Evolutionary conservation across 2,888 invertebrate genomes (phyloP), one percentile per base, ranked within the genome.

Genomic region (Achlya flavicornis): DNA sequence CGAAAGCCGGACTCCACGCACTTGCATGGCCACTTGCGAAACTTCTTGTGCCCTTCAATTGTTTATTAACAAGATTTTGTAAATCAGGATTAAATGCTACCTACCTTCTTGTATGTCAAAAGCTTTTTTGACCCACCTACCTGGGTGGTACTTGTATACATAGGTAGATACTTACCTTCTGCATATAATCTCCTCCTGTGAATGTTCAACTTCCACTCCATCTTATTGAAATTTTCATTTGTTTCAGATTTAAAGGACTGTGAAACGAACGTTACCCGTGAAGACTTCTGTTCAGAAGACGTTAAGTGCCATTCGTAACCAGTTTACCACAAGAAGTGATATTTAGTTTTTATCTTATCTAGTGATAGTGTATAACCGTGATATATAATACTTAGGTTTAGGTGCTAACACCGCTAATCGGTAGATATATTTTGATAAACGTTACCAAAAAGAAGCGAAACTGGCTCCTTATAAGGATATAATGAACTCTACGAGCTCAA

Each of bases 401-500:
- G 85, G 86, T 87, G 87, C 83, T 87, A 83, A 84, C 74, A 73
- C 74, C 78, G 76, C 69, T 86, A 81, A 81, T 84, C 85, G 88
- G 88, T 88, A 88, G 48, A 53, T 53, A 53, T 48, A 48, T 53
- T 14, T 53, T 83, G 87, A 85, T 83, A 85, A 88, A 86, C 86
- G 91, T 92, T 86, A 91, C 90, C 90, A 90, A 89, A 92, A 93
- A 93, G 87, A 83, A 88, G 87, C 87, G 83, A 93, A 92, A 80
- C 93, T 93, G 93, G 93, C 93, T 92, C 93, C 93, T 71, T 93
- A 89, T 80, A 93, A 93, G 88, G 93, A 93, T 93, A 93, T 93
- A 83, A 92, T 92, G 92, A 93, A 92, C 81, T 89, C 92, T 80
- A 83, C 92, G 90, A 41, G 60, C 41, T 60, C 60, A 19, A 90